A percentile compares a stretch with the other conserved stretches of the same genome.
phyloP scores from a whole-genome alignment of 1,140 invertebrate species.

The Drosophila pseudoananassae region DNA sequence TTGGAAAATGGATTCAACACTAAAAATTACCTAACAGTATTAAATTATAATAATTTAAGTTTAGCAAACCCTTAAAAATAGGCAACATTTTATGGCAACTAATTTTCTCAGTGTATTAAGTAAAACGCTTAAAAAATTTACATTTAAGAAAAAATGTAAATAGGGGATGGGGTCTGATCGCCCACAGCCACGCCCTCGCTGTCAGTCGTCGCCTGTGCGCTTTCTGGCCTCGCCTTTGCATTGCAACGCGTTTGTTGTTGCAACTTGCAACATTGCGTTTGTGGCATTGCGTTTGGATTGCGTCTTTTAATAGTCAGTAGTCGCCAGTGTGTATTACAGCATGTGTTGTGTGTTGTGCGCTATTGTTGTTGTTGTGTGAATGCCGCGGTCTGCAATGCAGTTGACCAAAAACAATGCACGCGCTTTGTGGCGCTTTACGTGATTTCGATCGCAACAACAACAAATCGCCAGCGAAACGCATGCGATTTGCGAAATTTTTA shows the following conservation, averaged over 20 bases:
- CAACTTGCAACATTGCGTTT: not conserved
- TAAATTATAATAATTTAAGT: too few relatives aligned
- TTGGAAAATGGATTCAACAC: too few relatives aligned
- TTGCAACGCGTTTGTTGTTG: too few relatives aligned
- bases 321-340: slow-evolving; percentile 20
- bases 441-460: slow-evolving; percentile 64
- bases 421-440: slow-evolving; percentile 56
- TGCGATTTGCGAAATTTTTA: slow-evolving; percentile 73
- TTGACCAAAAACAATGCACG: slow-evolving; percentile 74
- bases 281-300: slow-evolving; percentile 32
- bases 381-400: slow-evolving; percentile 63
- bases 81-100: too few relatives aligned
- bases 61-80: too few relatives aligned
- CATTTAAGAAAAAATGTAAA: too few relatives aligned
- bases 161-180: not conserved
- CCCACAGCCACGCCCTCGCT: slow-evolving; percentile 27
- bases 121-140: not conserved
- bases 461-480: slow-evolving; percentile 11
- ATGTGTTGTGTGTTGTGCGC: slow-evolving; percentile 25
- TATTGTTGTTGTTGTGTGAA: not conserved
- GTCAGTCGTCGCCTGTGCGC: slow-evolving; percentile 20
- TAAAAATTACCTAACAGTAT: too few relatives aligned
- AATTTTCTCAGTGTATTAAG: not conserved
- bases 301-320: slow-evolving; percentile 45
- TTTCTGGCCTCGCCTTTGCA: slow-evolving; percentile 34